Evolutionary conservation across 2,113 vertebrate species (phyloP).

Genomic region (Polyodon spathula): DNA sequence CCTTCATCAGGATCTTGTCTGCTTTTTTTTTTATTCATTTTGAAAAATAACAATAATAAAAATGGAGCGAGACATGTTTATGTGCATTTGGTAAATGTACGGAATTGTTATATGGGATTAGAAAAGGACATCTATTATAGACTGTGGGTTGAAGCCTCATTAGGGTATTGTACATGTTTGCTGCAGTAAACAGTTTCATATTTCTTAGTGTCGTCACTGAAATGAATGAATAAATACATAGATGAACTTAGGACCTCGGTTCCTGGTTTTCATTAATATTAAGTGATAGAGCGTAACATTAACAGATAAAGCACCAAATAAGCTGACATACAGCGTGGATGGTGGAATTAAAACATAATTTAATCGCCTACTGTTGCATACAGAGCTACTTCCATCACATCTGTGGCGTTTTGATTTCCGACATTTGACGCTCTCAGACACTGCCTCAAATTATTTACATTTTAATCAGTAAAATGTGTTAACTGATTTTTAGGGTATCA

Average conservation of each 20-base stretch:
- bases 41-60: background rate
- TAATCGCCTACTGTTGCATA: conserved; percentile 37
- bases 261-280: conserved; percentile 55
- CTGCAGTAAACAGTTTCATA: conserved; percentile 52
- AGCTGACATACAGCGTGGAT: conserved; percentile 44
- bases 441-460: conserved; percentile 23
- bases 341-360: conserved; percentile 51
- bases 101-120: conserved; percentile 23
- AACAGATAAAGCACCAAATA: conserved; percentile 49
- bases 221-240: conserved; percentile 36
- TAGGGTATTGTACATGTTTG: conserved; percentile 37
- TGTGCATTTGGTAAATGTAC: conserved; percentile 17
- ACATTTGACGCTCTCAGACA: conserved; percentile 19
- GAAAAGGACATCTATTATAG: conserved; percentile 21
- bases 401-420: conserved; percentile 38
- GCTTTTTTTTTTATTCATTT: conserved; percentile 2
- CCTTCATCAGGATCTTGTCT: conserved; percentile 3
- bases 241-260: conserved; percentile 33
- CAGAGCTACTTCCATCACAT: conserved; percentile 13
- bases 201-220: conserved; percentile 41
- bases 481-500: conserved; percentile 16
- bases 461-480: conserved; percentile 31
- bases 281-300: conserved; percentile 55
- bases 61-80: conserved; percentile 12
- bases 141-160: conserved; percentile 36